Conservation (phyloP, 2,888 invertebrate genomes). For the Didymodactylos carnosus region DNA sequence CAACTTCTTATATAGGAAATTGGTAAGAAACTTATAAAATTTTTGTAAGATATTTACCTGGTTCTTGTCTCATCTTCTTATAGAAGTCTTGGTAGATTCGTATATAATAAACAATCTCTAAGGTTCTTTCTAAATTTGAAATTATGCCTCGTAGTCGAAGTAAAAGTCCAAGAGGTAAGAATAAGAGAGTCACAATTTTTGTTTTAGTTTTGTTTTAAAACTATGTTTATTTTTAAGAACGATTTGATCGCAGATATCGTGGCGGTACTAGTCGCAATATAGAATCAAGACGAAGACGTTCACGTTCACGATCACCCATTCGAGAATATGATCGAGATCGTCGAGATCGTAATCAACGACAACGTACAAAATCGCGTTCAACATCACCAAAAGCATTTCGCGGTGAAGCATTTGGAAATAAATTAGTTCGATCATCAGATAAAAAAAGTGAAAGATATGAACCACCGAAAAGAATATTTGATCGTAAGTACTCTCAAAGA, state of each 20-base stretch:
- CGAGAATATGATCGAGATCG: not conserved
- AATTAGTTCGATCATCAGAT: too few species aligned
- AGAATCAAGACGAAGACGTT: not conserved
- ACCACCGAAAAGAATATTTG: not conserved
- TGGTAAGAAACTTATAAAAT: too few species aligned
- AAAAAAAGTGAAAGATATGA: not conserved
- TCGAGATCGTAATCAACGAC: not conserved
- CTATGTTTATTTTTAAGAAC: not conserved
- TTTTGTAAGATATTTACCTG: too few species aligned
- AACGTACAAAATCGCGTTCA: not conserved
- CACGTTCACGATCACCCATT: not conserved
- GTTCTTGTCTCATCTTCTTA: too few species aligned
- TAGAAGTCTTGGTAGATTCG: too few species aligned
- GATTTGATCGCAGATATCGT: not conserved
- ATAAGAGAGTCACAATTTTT: too few species aligned
- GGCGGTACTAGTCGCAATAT: not conserved
- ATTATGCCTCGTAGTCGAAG: not conserved
- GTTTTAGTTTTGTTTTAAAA: not conserved
- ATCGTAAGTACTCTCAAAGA: not conserved
- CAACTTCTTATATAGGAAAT: too few species aligned
- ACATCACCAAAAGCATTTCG: not conserved
- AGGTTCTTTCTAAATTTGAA: too few species aligned
- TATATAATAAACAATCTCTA: too few species aligned
- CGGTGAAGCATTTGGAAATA: not conserved
- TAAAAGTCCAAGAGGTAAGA: not conserved